Conservation (phyloP, 2,888 invertebrate species). For the Heliothis peltigera region DNA sequence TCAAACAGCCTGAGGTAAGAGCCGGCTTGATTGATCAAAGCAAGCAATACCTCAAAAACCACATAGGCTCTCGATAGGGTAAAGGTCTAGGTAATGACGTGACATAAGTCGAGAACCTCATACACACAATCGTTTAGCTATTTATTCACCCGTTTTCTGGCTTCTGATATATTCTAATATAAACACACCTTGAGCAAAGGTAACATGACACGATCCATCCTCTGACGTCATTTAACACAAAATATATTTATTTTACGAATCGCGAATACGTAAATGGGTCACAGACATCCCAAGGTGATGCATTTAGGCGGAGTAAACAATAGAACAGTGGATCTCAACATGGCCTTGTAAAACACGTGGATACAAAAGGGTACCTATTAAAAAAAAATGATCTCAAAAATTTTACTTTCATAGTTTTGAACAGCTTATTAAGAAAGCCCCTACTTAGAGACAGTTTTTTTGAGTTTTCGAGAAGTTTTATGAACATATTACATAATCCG, state of each 20-base stretch:
- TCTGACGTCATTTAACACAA: slow-evolving; percentile 53
- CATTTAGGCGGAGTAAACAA: slow-evolving; percentile 39
- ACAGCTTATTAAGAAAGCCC: too few species aligned
- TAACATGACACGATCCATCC: slow-evolving; percentile 51
- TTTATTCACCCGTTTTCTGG: not conserved
- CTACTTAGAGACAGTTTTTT: too few species aligned
- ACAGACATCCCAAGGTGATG: slow-evolving; percentile 57
- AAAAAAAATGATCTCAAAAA: too few species aligned
- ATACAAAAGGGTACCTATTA: not conserved
- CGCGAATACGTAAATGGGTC: slow-evolving; percentile 60
- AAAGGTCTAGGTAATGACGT: slow-evolving; percentile 42
- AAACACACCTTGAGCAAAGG: slow-evolving; percentile 36
- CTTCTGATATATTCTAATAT: not conserved
- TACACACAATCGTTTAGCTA: slow-evolving; percentile 22
- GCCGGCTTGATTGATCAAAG: not conserved
- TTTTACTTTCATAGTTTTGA: too few species aligned
- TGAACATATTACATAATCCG: too few species aligned
- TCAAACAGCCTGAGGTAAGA: not conserved
- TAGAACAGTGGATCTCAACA: slow-evolving; percentile 28
- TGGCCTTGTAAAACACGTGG: not conserved
- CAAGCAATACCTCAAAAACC: slow-evolving; percentile 1
- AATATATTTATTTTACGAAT: slow-evolving; percentile 56
- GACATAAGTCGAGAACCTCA: slow-evolving; percentile 48
- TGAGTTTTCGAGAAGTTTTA: too few species aligned
- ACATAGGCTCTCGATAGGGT: not conserved